Base-by-base conservation (phyloP, 2,888 invertebrate species). In the Kryphioiulus occultus region DNA sequence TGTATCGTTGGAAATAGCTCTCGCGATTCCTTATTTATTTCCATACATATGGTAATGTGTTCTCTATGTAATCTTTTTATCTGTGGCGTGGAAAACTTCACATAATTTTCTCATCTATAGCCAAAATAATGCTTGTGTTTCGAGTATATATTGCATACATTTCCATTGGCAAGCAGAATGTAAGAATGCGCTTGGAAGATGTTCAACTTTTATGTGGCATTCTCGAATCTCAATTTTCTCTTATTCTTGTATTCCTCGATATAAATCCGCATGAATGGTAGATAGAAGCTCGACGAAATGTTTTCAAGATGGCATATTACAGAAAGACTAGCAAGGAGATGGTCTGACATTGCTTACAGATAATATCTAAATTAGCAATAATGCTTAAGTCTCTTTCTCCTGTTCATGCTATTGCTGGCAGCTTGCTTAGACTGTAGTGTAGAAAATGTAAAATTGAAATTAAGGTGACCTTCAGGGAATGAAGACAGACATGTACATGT, bases 31-130 rank as follows among this genome's bases (percentile, higher is more conserved):
- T 68, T 22, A 26, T 68, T 22, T n/a, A 68, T 10, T 1, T 59
- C 4, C 26, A 68, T 68, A 26, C 26, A 68, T 68, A 68, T 68
- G 53, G 68, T 68, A 44, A 44, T 44, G 44, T 10, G 15, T 35
- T 35, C 44, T 15, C 9, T 12, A 44, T 44, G 44, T 44, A 68
- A 68, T 68, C 68, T 68, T 68, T 68, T 68, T 68, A 68, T 68
- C 68, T 68, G 68, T 26, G 26, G 68, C 68, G 68, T 68, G 26
- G 68, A 68, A 68, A 68, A 68, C 68, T 68, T 68, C 68, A 68
- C 26, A 68, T 68, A 68, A 68, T 68, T 22, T 26, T 68, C 26
- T 26, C 68, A 26, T 68, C 68, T 68, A 26, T 68, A 26, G 26
- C 22, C 26, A 68, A 68, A 68, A 68, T 26, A 68, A 7, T 68